Evolutionary conservation across 2,113 vertebrate genomes (phyloP).

Genomic region (Scopus umbretta): DNA sequence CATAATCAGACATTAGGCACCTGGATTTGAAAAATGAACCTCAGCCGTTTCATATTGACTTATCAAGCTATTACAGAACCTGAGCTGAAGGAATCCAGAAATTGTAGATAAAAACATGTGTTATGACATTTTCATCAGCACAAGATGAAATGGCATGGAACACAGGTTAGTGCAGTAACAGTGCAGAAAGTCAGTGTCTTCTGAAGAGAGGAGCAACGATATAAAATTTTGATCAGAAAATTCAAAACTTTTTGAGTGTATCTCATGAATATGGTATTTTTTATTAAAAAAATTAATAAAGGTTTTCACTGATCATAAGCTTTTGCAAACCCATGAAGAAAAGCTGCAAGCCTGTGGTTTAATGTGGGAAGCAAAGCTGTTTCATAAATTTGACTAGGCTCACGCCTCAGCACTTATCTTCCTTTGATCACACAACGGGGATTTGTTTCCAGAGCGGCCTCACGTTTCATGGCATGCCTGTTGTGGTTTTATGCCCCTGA

Average conservation of each 20-base stretch:
- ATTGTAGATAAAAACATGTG: background rate
- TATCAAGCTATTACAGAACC: background rate
- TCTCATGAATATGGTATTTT: background rate
- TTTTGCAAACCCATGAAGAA: background rate
- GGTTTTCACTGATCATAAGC: background rate
- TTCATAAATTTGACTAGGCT: background rate
- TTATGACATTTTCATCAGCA: background rate
- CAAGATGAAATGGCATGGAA: rapidly evolving
- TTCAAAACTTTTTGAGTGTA: background rate
- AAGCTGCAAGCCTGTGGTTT: background rate
- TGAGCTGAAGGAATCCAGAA: background rate
- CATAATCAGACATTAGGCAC: background rate
- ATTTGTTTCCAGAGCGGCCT: constrained; percentile 1
- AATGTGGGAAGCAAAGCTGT: background rate
- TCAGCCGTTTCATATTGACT: background rate
- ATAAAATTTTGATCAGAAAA: background rate
- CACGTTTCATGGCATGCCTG: background rate
- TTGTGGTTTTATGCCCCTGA: background rate
- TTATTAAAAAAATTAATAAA: background rate
- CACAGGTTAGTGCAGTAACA: background rate
- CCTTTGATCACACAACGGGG: background rate
- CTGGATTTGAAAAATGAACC: background rate
- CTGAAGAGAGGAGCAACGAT: background rate
- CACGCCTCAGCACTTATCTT: background rate
- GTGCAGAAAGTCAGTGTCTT: background rate